These are phyloP conservation scores for Eudasyphora cyanicolor DNA, from an alignment of 2,888 invertebrate genomes.

Conservation along the genomic window DNA sequence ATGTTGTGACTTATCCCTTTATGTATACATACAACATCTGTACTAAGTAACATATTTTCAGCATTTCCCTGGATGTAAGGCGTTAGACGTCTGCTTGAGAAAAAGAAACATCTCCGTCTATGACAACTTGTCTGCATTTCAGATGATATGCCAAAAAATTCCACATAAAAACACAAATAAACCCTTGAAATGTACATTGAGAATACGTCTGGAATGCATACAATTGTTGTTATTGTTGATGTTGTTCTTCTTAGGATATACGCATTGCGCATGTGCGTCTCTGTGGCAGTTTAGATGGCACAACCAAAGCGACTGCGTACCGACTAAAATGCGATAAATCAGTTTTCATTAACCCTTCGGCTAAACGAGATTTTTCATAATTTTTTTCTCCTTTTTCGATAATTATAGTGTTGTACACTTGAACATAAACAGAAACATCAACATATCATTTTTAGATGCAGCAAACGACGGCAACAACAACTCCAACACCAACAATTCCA, in stretches of 20 bases:
- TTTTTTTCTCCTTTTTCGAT: conserved; percentile 68
- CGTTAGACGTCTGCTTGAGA: background rate
- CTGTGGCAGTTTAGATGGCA: conserved; percentile 44
- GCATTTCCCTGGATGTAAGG: too few species aligned
- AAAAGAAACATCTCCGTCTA: background rate
- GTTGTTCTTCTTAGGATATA: conserved; percentile 43
- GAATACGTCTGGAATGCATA: conserved; percentile 52
- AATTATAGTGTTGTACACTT: conserved; percentile 73
- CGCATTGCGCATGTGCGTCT: background rate
- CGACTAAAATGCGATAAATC: conserved; percentile 73
- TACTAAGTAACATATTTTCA: too few species aligned
- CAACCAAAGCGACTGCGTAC: conserved; percentile 38
- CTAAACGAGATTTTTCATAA: conserved; percentile 72
- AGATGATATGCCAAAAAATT: conserved; percentile 51
- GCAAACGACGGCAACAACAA: conserved; percentile 63
- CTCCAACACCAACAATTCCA: background rate
- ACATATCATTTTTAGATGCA: conserved; percentile 70
- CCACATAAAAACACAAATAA: conserved; percentile 31
- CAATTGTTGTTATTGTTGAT: conserved; percentile 30
- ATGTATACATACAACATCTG: too few species aligned
- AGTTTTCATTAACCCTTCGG: conserved; percentile 73
- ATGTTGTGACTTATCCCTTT: too few species aligned
- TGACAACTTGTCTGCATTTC: conserved; percentile 54
- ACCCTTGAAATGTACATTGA: background rate
- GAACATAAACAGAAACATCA: conserved; percentile 66